A percentile compares a stretch with the other conserved stretches of the same genome.
phyloP scores from a whole-genome alignment of 2,888 invertebrate genomes.

The Temnothorax unifasciatus region DNA sequence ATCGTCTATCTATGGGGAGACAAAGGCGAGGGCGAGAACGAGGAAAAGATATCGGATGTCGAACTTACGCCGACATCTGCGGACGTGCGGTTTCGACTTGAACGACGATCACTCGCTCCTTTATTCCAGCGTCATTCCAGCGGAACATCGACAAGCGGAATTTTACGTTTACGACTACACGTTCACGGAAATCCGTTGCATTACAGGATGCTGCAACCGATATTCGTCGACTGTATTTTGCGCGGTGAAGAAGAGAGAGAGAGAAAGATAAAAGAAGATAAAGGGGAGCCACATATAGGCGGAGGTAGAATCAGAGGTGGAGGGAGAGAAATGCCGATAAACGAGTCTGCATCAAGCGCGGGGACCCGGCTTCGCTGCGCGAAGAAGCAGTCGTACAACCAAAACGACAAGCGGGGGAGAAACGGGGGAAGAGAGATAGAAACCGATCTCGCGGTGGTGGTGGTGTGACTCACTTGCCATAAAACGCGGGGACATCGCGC shows the following conservation, averaged over 20 bases:
- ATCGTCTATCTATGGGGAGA: not conserved
- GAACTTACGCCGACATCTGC: not conserved
- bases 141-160: not conserved
- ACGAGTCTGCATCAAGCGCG: slow-evolving; percentile 57
- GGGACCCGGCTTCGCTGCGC: slow-evolving; percentile 46
- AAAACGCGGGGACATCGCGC: slow-evolving; percentile 69
- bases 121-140: slow-evolving; percentile 17
- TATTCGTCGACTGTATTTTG: slow-evolving; percentile 45
- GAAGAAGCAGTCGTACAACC: slow-evolving; percentile 59
- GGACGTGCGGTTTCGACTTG: not conserved
- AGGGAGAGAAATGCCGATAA: slow-evolving; percentile 49
- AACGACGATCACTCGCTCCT: slow-evolving; percentile 13
- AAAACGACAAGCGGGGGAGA: slow-evolving; percentile 29
- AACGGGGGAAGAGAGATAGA: slow-evolving; percentile 17
- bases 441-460: slow-evolving; percentile 28
- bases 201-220: slow-evolving; percentile 14
- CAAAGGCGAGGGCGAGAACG: not conserved
- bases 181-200: slow-evolving; percentile 46
- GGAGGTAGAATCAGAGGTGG: slow-evolving; percentile 3
- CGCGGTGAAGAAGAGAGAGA: slow-evolving; percentile 1
- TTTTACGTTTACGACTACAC: slow-evolving; percentile 43
- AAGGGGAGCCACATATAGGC: not conserved
- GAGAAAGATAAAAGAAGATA: not conserved
- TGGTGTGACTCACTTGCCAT: slow-evolving; percentile 79
- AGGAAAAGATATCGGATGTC: slow-evolving; percentile 1